Percentiles rank a stretch among this genome's conserved stretches.
Evolutionary conservation across 2,113 vertebrate genomes (phyloP).

Genomic region (Casuarius casuarius): DNA sequence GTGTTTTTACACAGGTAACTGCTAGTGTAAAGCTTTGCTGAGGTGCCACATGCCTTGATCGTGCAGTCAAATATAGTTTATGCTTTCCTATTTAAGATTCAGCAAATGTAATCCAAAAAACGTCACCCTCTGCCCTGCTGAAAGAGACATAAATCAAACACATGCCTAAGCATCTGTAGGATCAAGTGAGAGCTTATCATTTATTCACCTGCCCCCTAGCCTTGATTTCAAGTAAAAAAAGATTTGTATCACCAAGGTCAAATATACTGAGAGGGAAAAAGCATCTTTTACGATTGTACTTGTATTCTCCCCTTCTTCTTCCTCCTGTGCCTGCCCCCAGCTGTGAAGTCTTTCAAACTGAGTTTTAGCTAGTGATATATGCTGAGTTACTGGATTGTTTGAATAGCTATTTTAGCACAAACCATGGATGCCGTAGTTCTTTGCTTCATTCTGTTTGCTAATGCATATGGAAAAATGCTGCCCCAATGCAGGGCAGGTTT

Average conservation of each 20-base stretch:
- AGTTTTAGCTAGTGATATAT: background rate
- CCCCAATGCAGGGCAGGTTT: background rate
- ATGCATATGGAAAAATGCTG: background rate
- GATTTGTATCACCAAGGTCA: background rate
- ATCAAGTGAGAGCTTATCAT: background rate
- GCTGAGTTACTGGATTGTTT: background rate
- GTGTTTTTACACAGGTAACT: background rate
- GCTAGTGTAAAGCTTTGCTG: background rate
- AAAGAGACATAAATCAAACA: background rate
- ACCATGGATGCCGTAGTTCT: accelerated
- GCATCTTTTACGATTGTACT: background rate
- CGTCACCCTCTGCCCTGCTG: background rate
- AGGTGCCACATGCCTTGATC: accelerated
- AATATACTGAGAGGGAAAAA: background rate
- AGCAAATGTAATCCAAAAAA: background rate
- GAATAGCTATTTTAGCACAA: background rate
- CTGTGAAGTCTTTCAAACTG: background rate
- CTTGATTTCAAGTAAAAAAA: background rate
- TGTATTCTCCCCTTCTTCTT: background rate
- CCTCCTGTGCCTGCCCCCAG: background rate
- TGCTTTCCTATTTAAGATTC: background rate
- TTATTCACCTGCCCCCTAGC: background rate
- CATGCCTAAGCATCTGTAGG: background rate
- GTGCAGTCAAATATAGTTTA: background rate
- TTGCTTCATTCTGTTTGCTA: background rate